Percentiles rank a stretch among this genome's conserved stretches.
phyloP scores from a whole-genome alignment of 2,797 vertebrate species.

The Micromesistius poutassou region DNA sequence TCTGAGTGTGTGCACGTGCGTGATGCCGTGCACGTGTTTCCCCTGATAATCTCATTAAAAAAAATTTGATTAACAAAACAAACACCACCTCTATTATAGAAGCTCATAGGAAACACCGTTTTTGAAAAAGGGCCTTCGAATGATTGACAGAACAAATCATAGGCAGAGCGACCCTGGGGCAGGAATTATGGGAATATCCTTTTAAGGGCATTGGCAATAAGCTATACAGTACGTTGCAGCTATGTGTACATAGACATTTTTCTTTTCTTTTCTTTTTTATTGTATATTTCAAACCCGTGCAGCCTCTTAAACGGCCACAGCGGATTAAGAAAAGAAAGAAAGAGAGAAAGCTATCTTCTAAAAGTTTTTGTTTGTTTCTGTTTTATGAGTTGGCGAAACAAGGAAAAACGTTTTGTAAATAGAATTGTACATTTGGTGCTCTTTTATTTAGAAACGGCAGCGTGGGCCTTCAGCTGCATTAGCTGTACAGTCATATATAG shows the following conservation, averaged over 20 bases:
- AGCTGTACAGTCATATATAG: conserved; percentile 85
- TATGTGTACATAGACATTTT: conserved; percentile 79
- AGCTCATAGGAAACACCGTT: conserved; percentile 24
- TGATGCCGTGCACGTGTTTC: background rate
- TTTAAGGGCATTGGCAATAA: conserved; percentile 98
- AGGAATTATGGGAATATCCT: conserved; percentile 49
- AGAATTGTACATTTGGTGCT: conserved; percentile 87
- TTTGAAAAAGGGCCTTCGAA: conserved; percentile 27
- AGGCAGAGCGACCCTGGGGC: conserved; percentile 11
- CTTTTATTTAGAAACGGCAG: conserved; percentile 74
- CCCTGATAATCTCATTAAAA: conserved; percentile 7
- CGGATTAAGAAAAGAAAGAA: conserved; percentile 55
- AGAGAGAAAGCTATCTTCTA: conserved; percentile 46
- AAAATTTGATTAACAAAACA: conserved; percentile 4
- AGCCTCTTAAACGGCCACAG: conserved; percentile 78
- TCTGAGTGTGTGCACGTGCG: conserved; percentile 5
- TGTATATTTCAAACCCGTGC: conserved; percentile 68
- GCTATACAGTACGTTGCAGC: conserved; percentile 86
- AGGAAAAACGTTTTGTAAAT: conserved; percentile 81
- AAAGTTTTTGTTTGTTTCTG: conserved; percentile 44
- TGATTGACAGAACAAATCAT: conserved; percentile 14
- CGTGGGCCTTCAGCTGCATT: conserved; percentile 83
- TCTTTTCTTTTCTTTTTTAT: conserved; percentile 49
- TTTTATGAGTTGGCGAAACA: conserved; percentile 42
- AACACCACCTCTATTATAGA: background rate